Base-by-base conservation (phyloP, 2,888 invertebrate genomes). In the Lithophane leautieri region DNA sequence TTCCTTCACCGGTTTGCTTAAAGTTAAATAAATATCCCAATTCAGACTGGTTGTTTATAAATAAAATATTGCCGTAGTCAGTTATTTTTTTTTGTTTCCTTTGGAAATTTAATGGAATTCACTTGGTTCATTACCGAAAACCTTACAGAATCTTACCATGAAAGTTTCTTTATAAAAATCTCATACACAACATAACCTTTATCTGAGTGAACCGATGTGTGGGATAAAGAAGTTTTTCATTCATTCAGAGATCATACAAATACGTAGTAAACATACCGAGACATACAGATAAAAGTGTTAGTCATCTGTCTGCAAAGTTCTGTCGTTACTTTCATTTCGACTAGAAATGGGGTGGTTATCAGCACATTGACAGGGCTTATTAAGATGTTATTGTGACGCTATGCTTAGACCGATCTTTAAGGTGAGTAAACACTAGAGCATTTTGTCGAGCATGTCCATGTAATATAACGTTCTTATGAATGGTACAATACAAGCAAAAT, bases 221-320 rank as follows among this genome's bases (percentile, higher is more conserved):
- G 1, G 42, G 34, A 62, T 47, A 62, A 50, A 76, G n/a, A 56
- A 58, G 42, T 58, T 70, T 63, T 44, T 1, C 22, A 44, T 70
- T 52, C 12, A 70, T 70, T 56, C 50, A 0, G 11, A 52, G 16
- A 42, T 34, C 66, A 44, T 28, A 67, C 44, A 79, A 75, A 40
- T 34, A 61, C 44, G 14, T 60, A 25, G 44, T 66, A 44, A 65
- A 34, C 9, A 62, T 68, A 25, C 44, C 47, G 22, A 63, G 25
- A 34, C 25, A 34, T 28, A 14, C 0, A 63, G 40, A 75, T 70
- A 68, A 54, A 67, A 78, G 12, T 63, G 22, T 66, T 42, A 60
- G n/a, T 50, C 50, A 61, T 74, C 25, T 28, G 79, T 80, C 80
- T 80, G 60, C 22, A 4, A 80, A 80, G 80, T 80, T 80, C 19